Conservation (phyloP, 2,113 vertebrate species). For the Mustela nigripes region DNA sequence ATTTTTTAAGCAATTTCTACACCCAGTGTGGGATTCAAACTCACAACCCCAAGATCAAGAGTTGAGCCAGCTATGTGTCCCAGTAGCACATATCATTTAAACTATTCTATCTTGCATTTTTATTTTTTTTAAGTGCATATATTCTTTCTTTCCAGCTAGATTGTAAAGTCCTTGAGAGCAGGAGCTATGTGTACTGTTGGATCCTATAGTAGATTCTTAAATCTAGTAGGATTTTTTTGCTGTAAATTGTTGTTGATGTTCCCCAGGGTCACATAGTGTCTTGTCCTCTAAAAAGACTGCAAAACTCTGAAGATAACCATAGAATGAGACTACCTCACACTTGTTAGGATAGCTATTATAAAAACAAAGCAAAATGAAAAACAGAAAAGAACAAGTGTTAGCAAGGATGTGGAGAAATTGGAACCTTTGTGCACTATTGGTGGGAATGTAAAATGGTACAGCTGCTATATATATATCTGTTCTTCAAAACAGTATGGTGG, state of each 20-base stretch:
- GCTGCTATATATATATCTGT: not conserved
- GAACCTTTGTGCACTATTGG: not conserved
- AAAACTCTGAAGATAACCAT: slow-evolving; percentile 14
- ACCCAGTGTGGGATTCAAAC: not conserved
- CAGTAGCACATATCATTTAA: slow-evolving; percentile 11
- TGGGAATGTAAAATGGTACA: not conserved
- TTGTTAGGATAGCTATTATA: not conserved
- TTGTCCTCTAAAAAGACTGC: slow-evolving; percentile 18
- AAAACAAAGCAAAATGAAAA: not conserved
- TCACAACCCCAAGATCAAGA: not conserved
- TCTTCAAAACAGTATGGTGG: not conserved
- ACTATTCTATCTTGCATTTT: not conserved
- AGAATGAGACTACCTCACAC: not conserved
- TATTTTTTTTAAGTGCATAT: slow-evolving; percentile 49
- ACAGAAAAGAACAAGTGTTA: slow-evolving; percentile 14
- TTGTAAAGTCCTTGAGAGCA: slow-evolving; percentile 44
- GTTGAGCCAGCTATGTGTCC: not conserved
- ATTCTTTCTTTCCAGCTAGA: slow-evolving; percentile 6
- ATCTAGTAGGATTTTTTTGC: slow-evolving; percentile 16
- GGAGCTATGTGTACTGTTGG: not conserved
- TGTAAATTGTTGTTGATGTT: not conserved
- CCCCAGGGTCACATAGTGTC: not conserved
- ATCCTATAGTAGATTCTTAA: slow-evolving; percentile 17
- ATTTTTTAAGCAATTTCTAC: not conserved
- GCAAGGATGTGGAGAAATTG: slow-evolving; percentile 40